Conservation (phyloP, 1,140 invertebrate genomes). For the Aphis craccivora region DNA sequence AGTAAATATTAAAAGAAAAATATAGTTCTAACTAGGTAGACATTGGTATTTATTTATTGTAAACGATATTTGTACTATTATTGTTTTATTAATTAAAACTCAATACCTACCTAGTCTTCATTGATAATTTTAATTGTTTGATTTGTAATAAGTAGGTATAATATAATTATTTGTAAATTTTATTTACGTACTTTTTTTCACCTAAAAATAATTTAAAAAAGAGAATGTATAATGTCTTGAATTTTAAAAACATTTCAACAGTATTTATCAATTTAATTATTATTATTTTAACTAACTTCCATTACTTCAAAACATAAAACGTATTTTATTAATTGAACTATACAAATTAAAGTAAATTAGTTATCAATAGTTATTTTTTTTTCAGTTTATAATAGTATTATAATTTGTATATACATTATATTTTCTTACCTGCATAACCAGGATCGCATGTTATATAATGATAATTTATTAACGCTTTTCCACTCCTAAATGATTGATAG, state of each 20-base stretch:
- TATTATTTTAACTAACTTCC: too few relatives aligned
- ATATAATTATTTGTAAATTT: not conserved
- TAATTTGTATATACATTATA: too few relatives aligned
- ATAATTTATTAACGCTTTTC: not conserved
- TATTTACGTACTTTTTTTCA: not conserved
- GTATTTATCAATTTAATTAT: not conserved
- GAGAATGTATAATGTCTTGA: not conserved
- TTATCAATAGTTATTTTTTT: not conserved
- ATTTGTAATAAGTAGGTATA: not conserved
- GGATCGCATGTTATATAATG: not conserved
- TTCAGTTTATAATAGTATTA: not conserved
- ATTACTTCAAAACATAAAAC: too few relatives aligned
- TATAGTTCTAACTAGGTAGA: not conserved
- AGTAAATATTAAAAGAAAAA: not conserved
- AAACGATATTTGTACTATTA: not conserved
- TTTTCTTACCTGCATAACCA: too few relatives aligned
- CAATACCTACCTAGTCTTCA: not conserved
- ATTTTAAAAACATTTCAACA: not conserved
- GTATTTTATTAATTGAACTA: too few relatives aligned
- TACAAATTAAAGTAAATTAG: not conserved
- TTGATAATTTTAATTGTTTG: not conserved
- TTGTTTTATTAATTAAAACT: not conserved
- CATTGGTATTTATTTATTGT: not conserved
- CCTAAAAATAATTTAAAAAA: not conserved
- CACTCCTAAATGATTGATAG: conserved; percentile 2